phyloP scores from a whole-genome alignment of 1,140 invertebrate species.

The Pemphigus obesinymphae region DNA sequence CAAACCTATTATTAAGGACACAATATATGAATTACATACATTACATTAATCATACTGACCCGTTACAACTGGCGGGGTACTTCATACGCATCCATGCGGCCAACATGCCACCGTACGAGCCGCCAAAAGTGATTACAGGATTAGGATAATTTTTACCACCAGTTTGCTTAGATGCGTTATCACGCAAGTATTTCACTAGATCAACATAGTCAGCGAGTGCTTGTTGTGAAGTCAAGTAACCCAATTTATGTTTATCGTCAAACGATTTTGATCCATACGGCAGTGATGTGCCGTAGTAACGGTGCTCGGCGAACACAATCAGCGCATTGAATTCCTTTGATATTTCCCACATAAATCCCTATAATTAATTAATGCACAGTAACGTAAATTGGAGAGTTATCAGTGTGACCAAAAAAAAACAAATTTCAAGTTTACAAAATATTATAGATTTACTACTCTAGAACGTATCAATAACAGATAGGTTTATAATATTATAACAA shows the following conservation, averaged over 20 bases:
- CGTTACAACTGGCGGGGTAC: constrained; percentile 88
- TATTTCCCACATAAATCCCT: constrained; percentile 92
- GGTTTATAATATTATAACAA: no score
- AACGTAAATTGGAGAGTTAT: no score
- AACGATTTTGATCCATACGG: constrained; percentile 23
- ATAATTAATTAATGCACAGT: no score
- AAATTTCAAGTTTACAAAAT: no score
- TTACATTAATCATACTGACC: no score
- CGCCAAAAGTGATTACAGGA: constrained; percentile 88
- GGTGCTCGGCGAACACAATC: constrained; percentile 90
- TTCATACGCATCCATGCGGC: constrained; percentile 93
- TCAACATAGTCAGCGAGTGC: constrained; percentile 90
- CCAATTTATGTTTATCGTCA: constrained; percentile 56
- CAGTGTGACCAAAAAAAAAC: no score
- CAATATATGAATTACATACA: no score
- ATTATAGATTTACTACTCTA: no score
- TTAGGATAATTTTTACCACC: constrained; percentile 47
- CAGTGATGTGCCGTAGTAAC: constrained; percentile 68
- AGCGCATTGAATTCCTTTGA: constrained; percentile 74
- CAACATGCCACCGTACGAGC: constrained; percentile 94
- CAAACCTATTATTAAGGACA: no score
- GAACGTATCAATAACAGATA: no score
- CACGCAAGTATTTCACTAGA: background rate
- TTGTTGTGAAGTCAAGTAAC: constrained; percentile 86
- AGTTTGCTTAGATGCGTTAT: background rate